Percentiles rank a stretch among this genome's conserved stretches.
Conservation (phyloP, 1,140 invertebrate species). For the Saccostrea glomerata region DNA sequence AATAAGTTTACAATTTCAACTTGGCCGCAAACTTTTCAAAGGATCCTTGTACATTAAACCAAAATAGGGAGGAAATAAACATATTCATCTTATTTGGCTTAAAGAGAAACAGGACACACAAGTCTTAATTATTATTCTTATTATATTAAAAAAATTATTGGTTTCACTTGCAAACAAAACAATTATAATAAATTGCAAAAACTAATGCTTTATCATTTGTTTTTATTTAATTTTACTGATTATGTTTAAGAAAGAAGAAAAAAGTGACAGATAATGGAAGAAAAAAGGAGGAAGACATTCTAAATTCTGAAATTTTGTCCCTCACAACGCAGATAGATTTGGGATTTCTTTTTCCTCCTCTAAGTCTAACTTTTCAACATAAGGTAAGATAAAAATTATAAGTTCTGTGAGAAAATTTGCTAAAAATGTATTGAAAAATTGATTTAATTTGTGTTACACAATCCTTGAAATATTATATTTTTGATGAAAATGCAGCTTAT, state of each 20-base stretch:
- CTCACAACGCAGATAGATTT: not conserved
- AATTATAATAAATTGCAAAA: too few relatives aligned
- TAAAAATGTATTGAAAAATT: not conserved
- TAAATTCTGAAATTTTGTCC: constrained; percentile 3
- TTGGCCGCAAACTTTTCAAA: too few relatives aligned
- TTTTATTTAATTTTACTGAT: not conserved
- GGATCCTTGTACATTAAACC: too few relatives aligned
- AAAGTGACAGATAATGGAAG: not conserved
- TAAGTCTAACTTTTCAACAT: not conserved
- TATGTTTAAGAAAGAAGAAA: not conserved
- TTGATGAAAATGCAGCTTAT: not conserved
- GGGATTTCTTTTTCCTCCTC: not conserved
- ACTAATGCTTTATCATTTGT: too few relatives aligned
- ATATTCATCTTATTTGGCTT: too few relatives aligned
- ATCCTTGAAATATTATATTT: not conserved
- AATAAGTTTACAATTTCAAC: not conserved
- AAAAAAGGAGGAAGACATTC: not conserved
- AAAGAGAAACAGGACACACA: too few relatives aligned
- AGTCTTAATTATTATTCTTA: too few relatives aligned
- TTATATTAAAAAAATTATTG: too few relatives aligned
- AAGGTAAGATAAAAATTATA: not conserved
- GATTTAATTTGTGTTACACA: too few relatives aligned
- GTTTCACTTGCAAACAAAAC: too few relatives aligned
- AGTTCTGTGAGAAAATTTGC: not conserved
- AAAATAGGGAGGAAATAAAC: too few relatives aligned